Conservation (phyloP, 2,113 vertebrate species). For the Gambusia affinis region DNA sequence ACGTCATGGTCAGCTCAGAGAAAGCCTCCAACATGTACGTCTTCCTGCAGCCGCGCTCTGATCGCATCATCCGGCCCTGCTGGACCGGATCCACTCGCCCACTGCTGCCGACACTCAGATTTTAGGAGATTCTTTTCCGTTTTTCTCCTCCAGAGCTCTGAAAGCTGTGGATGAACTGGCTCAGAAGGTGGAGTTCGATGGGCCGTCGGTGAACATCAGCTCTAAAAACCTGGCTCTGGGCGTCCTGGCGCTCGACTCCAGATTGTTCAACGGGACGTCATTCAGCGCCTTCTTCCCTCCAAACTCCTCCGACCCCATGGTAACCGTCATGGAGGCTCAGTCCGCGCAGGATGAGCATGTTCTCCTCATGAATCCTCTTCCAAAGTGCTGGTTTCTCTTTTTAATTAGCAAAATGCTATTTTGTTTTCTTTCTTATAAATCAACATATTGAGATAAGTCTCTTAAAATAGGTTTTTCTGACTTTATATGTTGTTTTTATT, state of each 20-base stretch:
- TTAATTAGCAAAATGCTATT: too few species aligned
- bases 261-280: slow-evolving; percentile 81
- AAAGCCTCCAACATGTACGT: slow-evolving; percentile 84
- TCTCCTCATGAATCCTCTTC: too few species aligned
- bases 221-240: slow-evolving; percentile 88
- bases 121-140: neutral
- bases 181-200: slow-evolving; percentile 88
- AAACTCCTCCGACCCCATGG: slow-evolving; percentile 87
- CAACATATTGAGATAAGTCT: too few species aligned
- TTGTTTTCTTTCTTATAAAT: too few species aligned
- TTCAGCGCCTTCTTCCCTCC: slow-evolving; percentile 86
- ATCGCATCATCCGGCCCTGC: neutral
- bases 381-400: too few species aligned
- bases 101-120: too few species aligned
- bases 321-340: slow-evolving; percentile 35
- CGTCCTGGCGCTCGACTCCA: slow-evolving; percentile 82
- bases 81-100: too few species aligned
- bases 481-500: too few species aligned
- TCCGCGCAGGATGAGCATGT: too few species aligned
- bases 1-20: slow-evolving; percentile 89
- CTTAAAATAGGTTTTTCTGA: too few species aligned
- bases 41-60: slow-evolving; percentile 61
- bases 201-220: slow-evolving; percentile 85
- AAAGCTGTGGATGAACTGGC: slow-evolving; percentile 90
- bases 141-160: slow-evolving; percentile 81